These are phyloP conservation scores for Rhyacophila evoluta DNA, from an alignment of 2,888 invertebrate genomes.

Conservation along the genomic window DNA sequence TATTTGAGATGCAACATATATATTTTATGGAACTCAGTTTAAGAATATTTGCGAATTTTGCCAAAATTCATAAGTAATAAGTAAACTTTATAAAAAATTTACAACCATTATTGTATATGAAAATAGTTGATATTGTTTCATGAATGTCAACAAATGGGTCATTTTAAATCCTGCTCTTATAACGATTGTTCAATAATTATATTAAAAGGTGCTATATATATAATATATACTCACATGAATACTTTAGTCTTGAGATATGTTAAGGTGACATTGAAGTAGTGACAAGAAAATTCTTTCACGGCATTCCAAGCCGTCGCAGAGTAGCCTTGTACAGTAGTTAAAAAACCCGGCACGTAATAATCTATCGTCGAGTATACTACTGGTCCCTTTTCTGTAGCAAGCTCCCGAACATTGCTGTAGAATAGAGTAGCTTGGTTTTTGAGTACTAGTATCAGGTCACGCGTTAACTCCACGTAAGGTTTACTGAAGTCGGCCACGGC, in stretches of 20 bases:
- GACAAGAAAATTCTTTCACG: slow-evolving; percentile 65
- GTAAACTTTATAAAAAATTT: too few species aligned
- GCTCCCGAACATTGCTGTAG: slow-evolving; percentile 67
- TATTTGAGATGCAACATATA: too few species aligned
- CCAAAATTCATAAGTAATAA: too few species aligned
- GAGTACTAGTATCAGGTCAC: slow-evolving; percentile 70
- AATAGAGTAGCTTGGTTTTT: slow-evolving; percentile 67
- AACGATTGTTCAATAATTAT: too few species aligned
- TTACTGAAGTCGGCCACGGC: slow-evolving; percentile 68
- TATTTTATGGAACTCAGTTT: too few species aligned
- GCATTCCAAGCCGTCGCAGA: slow-evolving; percentile 64
- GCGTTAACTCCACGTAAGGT: slow-evolving; percentile 74
- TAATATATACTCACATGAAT: slow-evolving; percentile 81
- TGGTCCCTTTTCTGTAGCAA: slow-evolving; percentile 67
- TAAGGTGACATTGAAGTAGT: slow-evolving; percentile 68
- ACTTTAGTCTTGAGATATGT: slow-evolving; percentile 80
- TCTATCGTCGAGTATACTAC: slow-evolving; percentile 70
- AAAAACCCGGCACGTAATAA: slow-evolving; percentile 78
- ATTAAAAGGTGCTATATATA: too few species aligned
- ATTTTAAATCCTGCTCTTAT: too few species aligned
- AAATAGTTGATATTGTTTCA: too few species aligned
- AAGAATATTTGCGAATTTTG: too few species aligned
- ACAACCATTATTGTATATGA: too few species aligned
- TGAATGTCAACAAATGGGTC: too few species aligned
- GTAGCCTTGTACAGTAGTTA: slow-evolving; percentile 72